Conservation (phyloP, 64 coral and sea anemone species). For the Montipora cactus region DNA sequence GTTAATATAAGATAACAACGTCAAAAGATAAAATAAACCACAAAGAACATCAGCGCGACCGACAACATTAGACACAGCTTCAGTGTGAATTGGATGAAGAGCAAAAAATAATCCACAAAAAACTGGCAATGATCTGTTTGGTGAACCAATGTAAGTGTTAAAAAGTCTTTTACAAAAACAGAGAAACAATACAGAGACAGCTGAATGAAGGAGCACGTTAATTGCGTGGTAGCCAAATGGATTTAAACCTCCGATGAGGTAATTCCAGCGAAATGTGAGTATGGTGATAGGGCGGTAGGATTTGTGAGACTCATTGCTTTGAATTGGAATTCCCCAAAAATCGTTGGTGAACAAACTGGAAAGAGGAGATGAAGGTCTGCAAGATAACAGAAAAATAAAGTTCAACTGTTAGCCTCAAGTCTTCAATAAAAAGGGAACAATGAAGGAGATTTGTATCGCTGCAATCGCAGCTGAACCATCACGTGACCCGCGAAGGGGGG, state of each 20-base stretch:
- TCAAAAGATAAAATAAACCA: constrained; percentile 71
- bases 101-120: constrained; percentile 74
- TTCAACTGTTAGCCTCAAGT: too few species aligned
- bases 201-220: constrained; percentile 65
- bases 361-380: constrained; percentile 57
- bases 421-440: too few species aligned
- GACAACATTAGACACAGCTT: constrained; percentile 78
- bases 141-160: background rate
- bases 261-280: constrained; percentile 82
- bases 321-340: constrained; percentile 81
- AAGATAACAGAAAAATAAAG: constrained; percentile 8
- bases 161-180: constrained; percentile 64
- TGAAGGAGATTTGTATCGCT: too few species aligned
- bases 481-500: too few species aligned
- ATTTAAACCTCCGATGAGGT: constrained; percentile 66
- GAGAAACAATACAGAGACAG: constrained; percentile 60
- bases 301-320: constrained; percentile 78
- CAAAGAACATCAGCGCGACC: constrained; percentile 75
- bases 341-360: constrained; percentile 74
- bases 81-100: constrained; percentile 84
- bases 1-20: constrained; percentile 73
- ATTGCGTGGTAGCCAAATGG: constrained; percentile 73
- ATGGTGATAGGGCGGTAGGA: constrained; percentile 84
- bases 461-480: too few species aligned
- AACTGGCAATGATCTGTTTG: background rate